Percentiles rank a stretch among this genome's conserved stretches.
These are phyloP conservation scores for Megastigmus dorsalis DNA, from an alignment of 2,888 invertebrate species.

Conservation along the genomic window DNA sequence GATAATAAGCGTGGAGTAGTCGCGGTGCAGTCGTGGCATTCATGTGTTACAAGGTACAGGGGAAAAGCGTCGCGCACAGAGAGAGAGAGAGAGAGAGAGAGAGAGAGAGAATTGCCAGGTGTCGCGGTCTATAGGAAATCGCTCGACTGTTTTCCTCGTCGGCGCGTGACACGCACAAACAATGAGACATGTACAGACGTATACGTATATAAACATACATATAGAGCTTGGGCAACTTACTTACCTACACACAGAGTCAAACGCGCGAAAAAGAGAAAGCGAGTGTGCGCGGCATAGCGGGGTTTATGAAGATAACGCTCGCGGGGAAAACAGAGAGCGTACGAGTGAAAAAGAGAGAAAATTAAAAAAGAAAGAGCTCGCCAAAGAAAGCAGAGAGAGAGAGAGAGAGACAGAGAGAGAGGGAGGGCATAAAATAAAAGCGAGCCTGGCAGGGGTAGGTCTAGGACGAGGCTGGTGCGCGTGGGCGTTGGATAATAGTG, in stretches of 20 bases:
- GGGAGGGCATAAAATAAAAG: slow-evolving; percentile 4
- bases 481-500: slow-evolving; percentile 36
- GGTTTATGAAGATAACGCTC: background rate
- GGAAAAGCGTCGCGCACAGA: no score
- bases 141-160: slow-evolving; percentile 67
- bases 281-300: background rate
- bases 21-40: no score
- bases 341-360: slow-evolving; percentile 36
- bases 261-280: slow-evolving; percentile 44
- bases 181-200: no score
- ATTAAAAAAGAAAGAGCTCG: slow-evolving; percentile 10
- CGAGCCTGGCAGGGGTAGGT: background rate
- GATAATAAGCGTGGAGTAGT: no score
- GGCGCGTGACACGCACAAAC: slow-evolving; percentile 70
- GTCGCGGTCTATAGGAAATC: slow-evolving; percentile 65
- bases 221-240: no score
- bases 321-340: slow-evolving; percentile 19
- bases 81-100: no score
- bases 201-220: no score
- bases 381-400: slow-evolving; percentile 19
- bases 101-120: slow-evolving; percentile 61
- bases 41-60: no score
- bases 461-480: slow-evolving; percentile 26
- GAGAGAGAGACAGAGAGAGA: slow-evolving; percentile 28
- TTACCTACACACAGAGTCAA: no score